Conservation (phyloP, 1,140 invertebrate species). For the Cryptotermes secundus region DNA sequence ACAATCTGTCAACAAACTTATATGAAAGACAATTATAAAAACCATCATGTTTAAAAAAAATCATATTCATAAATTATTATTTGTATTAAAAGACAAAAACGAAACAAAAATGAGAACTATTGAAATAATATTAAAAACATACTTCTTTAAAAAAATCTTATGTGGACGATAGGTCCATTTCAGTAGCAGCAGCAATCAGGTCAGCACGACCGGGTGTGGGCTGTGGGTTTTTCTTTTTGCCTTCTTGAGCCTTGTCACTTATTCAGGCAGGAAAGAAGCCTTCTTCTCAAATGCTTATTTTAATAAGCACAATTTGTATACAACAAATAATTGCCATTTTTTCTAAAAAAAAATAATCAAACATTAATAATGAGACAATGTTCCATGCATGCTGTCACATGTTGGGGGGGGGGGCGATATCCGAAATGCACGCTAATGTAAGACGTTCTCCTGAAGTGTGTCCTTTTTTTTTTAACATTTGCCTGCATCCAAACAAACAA, state of each 20-base stretch:
- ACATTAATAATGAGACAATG: conserved; percentile 30
- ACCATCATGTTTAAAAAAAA: conserved; percentile 31
- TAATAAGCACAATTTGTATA: conserved; percentile 37
- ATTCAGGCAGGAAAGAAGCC: conserved; percentile 19
- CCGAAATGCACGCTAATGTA: neutral
- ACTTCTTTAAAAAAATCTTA: neutral
- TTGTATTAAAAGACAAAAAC: conserved; percentile 37
- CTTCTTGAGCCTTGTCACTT: conserved; percentile 25
- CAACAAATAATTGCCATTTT: conserved; percentile 36
- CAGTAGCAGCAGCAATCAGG: neutral
- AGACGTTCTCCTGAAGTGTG: too few species aligned
- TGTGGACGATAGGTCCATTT: neutral
- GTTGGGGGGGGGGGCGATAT: neutral
- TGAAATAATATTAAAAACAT: conserved; percentile 31
- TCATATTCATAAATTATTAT: conserved; percentile 34
- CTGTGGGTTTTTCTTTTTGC: conserved; percentile 17
- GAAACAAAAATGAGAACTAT: conserved; percentile 34
- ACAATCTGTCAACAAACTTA: conserved; percentile 36
- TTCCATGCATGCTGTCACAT: conserved; percentile 35
- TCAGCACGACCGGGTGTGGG: neutral
- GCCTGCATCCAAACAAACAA: too few species aligned
- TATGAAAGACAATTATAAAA: conserved; percentile 37
- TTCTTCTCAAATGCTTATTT: conserved; percentile 27
- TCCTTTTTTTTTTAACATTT: too few species aligned
- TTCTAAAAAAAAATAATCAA: conserved; percentile 35